Conservation (phyloP, 2,113 vertebrate species). For the Corythaixoides concolor region DNA sequence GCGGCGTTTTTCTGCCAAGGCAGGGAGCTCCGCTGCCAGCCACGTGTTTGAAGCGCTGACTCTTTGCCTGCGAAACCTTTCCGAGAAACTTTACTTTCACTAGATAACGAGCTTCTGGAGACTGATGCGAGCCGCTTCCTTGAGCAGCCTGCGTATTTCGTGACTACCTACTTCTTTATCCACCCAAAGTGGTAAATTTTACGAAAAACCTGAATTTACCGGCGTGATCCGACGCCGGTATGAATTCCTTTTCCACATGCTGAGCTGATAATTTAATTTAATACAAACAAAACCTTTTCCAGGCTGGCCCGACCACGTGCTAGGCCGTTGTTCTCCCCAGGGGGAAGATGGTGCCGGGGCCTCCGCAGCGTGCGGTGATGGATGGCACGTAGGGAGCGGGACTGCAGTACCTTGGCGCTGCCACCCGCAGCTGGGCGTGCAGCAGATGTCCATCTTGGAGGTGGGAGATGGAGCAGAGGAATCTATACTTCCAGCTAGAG, state of each 20-base stretch:
- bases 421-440: not conserved
- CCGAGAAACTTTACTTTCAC: not conserved
- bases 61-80: not conserved
- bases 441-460: not conserved
- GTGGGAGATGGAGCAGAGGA: not conserved
- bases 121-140: not conserved
- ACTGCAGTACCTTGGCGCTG: constrained; percentile 44
- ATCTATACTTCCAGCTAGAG: not conserved
- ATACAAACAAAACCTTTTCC: not conserved
- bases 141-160: not conserved
- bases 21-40: not conserved
- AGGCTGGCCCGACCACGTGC: not conserved
- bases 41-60: not conserved
- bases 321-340: not conserved
- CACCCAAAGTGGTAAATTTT: not conserved
- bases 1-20: not conserved
- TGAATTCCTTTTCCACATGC: not conserved
- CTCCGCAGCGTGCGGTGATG: constrained; percentile 9
- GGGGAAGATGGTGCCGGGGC: not conserved
- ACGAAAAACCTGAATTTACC: not conserved
- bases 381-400: constrained; percentile 63
- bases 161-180: not conserved
- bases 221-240: rapidly evolving
- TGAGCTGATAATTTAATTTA: not conserved
- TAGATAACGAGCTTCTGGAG: not conserved